These are phyloP conservation scores for Hippocampus zosterae DNA, from an alignment of 2,113 vertebrate species.

Conservation along the genomic window DNA sequence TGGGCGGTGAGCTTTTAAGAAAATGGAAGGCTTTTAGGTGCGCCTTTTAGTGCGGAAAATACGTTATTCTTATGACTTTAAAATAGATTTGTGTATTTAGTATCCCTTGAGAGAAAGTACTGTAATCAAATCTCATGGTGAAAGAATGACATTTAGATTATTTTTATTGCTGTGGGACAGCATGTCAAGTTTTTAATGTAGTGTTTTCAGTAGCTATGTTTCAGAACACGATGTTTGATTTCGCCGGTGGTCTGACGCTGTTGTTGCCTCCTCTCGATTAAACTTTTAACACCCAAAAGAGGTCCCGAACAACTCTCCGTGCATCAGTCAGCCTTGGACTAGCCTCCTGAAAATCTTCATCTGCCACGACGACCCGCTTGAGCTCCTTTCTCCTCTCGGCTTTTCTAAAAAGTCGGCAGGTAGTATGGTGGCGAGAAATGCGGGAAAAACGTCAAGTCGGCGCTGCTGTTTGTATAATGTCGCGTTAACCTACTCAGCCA, in stretches of 20 bases:
- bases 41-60: too few species aligned
- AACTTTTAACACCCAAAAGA: conserved; percentile 61
- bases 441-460: conserved; percentile 34
- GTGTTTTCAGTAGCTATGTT: conserved; percentile 59
- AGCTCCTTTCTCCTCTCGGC: conserved; percentile 50
- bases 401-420: conserved; percentile 17
- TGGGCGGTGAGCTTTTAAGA: too few species aligned
- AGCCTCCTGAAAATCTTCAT: background rate
- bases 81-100: too few species aligned
- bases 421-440: background rate
- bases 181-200: background rate
- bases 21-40: too few species aligned
- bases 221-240: conserved; percentile 61
- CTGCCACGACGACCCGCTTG: conserved; percentile 68
- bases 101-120: too few species aligned
- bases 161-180: too few species aligned
- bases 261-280: conserved; percentile 42
- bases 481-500: conserved; percentile 64
- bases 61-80: too few species aligned
- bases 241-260: conserved; percentile 39
- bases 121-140: too few species aligned
- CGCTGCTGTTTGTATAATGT: conserved; percentile 64
- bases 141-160: too few species aligned
- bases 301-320: conserved; percentile 54
- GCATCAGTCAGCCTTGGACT: conserved; percentile 36